phyloP scores from a whole-genome alignment of 2,113 vertebrate species.

The Oreocharis arfaki region DNA sequence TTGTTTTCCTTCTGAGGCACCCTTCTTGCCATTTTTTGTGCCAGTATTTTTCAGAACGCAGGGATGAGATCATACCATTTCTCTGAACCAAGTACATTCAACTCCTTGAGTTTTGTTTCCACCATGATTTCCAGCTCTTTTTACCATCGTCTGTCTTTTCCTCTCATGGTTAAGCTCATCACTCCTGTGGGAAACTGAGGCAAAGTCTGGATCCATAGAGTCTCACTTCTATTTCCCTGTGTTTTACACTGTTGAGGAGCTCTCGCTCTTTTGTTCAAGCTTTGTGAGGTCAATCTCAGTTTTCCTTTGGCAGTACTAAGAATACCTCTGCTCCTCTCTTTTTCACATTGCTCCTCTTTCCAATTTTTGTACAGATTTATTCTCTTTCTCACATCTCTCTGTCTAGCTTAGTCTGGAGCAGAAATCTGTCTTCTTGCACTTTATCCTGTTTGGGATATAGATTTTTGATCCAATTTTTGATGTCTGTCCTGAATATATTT shows the following conservation, averaged over 20 bases:
- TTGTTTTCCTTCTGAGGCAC: constrained; percentile 31
- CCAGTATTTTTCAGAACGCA: background rate
- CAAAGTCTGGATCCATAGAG: background rate
- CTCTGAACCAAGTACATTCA: background rate
- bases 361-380: background rate
- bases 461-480: background rate
- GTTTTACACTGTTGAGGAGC: background rate
- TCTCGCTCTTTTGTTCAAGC: background rate
- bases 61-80: constrained; percentile 18
- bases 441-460: background rate
- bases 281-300: background rate
- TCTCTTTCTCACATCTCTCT: background rate
- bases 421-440: background rate
- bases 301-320: background rate
- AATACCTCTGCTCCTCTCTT: background rate
- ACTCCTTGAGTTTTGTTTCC: constrained; percentile 14
- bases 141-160: background rate
- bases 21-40: background rate
- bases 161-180: background rate
- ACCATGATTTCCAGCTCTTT: background rate
- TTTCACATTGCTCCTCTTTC: background rate
- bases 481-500: background rate
- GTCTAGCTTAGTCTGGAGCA: background rate
- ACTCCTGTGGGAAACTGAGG: background rate
- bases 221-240: background rate